Evolutionary conservation across 2,113 vertebrate genomes (phyloP).

Genomic region (Podarcis raffonei): DNA sequence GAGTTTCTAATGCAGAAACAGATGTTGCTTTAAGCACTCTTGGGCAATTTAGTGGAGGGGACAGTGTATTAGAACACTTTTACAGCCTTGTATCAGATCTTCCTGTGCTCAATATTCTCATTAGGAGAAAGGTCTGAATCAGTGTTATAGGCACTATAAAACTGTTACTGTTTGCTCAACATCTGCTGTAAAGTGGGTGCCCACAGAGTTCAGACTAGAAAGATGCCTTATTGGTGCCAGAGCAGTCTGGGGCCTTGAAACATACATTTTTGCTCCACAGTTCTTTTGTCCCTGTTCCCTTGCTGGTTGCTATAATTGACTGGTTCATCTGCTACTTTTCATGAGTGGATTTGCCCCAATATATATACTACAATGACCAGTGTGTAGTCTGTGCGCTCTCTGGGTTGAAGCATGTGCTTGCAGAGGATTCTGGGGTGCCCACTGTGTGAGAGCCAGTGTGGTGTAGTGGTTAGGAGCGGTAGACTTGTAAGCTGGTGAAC

Average conservation of each 20-base stretch:
- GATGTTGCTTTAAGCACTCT: conserved; percentile 45
- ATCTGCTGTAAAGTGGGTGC: conserved; percentile 18
- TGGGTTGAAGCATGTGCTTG: conserved; percentile 3
- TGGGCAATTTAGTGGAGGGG: conserved; percentile 40
- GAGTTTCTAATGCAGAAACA: conserved; percentile 53
- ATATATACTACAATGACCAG: neutral
- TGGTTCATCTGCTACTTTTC: neutral
- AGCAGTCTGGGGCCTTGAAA: conserved; percentile 28
- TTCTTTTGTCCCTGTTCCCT: neutral
- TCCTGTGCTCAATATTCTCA: conserved; percentile 6
- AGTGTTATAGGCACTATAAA: conserved; percentile 31
- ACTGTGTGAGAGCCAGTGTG: neutral
- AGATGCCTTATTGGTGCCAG: conserved; percentile 22
- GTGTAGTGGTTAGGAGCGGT: too few species aligned
- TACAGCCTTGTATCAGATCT: conserved; percentile 3
- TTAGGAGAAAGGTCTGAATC: conserved; percentile 37
- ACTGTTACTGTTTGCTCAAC: conserved; percentile 10
- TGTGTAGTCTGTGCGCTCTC: neutral
- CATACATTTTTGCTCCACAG: neutral
- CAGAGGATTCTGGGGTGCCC: conserved; percentile 11
- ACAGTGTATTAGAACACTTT: conserved; percentile 45
- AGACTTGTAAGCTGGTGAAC: too few species aligned
- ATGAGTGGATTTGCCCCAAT: neutral
- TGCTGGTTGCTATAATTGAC: neutral
- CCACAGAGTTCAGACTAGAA: conserved; percentile 32